These are phyloP conservation scores for Bombylius major DNA, from an alignment of 2,888 invertebrate species.

Conservation along the genomic window DNA sequence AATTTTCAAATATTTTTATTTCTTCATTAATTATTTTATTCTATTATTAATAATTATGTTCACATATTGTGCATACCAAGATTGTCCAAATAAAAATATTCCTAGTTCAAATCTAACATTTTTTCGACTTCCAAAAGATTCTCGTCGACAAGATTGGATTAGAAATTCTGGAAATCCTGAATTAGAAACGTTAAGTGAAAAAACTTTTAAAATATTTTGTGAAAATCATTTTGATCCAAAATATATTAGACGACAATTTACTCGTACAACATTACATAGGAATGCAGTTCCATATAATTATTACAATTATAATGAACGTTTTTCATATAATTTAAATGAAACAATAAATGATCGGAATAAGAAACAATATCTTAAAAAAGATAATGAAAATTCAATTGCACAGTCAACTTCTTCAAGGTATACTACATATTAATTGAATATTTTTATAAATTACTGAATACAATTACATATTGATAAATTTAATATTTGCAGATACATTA, in stretches of 20 bases:
- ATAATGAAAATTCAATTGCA: too few species aligned
- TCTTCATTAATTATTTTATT: not conserved
- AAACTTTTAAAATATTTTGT: slow-evolving; percentile 16
- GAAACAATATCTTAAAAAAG: too few species aligned
- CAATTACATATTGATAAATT: too few species aligned
- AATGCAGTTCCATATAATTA: slow-evolving; percentile 17
- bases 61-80: slow-evolving; percentile 14
- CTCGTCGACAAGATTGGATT: slow-evolving; percentile 20
- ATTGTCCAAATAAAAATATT: slow-evolving; percentile 9
- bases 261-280: slow-evolving; percentile 16
- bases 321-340: too few species aligned
- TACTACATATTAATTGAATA: too few species aligned
- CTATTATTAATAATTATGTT: not conserved
- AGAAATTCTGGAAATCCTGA: slow-evolving; percentile 21
- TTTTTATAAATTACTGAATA: too few species aligned
- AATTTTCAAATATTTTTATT: too few species aligned
- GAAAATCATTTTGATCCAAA: slow-evolving; percentile 20
- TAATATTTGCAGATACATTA: too few species aligned
- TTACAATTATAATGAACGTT: not conserved
- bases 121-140: slow-evolving; percentile 19
- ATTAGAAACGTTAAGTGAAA: slow-evolving; percentile 11
- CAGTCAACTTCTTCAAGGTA: too few species aligned
- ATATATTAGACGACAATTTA: slow-evolving; percentile 17
- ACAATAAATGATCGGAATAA: too few species aligned
- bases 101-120: slow-evolving; percentile 16